Base-by-base conservation (phyloP, 2,888 invertebrate species). In the Eumerus sabulonum region DNA sequence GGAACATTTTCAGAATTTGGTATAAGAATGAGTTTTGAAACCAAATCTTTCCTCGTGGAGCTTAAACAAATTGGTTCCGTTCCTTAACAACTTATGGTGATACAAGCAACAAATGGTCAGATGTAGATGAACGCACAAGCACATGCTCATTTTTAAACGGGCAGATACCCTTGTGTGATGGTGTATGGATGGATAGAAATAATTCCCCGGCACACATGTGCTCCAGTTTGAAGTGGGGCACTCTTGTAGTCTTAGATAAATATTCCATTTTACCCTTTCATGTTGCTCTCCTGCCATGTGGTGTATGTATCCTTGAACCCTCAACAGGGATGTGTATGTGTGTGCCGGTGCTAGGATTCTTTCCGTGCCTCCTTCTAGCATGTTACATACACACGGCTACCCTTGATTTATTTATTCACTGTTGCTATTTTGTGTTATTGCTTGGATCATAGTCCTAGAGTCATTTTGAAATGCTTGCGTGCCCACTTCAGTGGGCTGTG, bases 181-280 rank as follows among this genome's bases (percentile, higher is more conserved):
- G 16, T 5, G 5, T 57, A 11, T 19, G 42, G 42, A 11, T 57
- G 12, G 64, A 64, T 45, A 57, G 51, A 40, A 27, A 27, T 27
- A 62, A 60, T 38, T 54, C 9, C 44, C 59, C 54, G 45, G 51
- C 35, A 47, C 40, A 57, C 50, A 60, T 72, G 62, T 77, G 45
- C 67, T 72, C 62, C 62, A 56, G 19, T 71, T 63, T 56, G 60
- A 50, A 77, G 67, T 67, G 62, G 48, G 56, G 50, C 45, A 56
- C 77, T 72, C 77, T 73, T 77, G 67, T 77, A 72, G 72, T 73
- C 77, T 67, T 45, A 77, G 77, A 73, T 77, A 77, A 77, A 77
- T 77, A 77, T 77, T 67, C 62, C 67, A 72, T 63, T 72, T 48
- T 73, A 73, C 67, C 73, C 77, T 77, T 77, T 72, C 63, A 76